These are phyloP conservation scores for Chrysina gloriosa DNA, from an alignment of 2,888 invertebrate genomes.

Conservation along the genomic window DNA sequence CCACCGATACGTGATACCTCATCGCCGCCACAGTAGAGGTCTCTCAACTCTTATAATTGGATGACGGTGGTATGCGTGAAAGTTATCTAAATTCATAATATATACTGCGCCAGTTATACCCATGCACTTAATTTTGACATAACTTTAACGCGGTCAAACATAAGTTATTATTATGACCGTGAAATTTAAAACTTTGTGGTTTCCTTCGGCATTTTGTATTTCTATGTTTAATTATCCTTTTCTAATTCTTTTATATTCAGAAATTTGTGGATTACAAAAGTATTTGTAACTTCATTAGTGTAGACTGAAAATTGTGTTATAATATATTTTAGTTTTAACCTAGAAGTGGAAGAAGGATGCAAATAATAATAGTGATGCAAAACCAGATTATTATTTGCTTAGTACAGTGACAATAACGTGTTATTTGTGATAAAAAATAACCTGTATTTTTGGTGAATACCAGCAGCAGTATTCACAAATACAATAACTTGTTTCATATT, in stretches of 20 bases:
- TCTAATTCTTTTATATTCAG: neutral
- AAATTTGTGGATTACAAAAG: neutral
- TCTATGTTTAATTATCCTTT: slow-evolving; percentile 10
- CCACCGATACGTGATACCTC: slow-evolving; percentile 38
- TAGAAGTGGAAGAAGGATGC: no score
- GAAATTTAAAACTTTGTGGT: slow-evolving; percentile 35
- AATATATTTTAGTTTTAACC: no score
- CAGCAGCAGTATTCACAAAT: no score
- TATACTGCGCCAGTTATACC: neutral
- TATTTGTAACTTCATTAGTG: neutral
- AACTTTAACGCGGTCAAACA: slow-evolving; percentile 26
- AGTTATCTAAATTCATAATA: slow-evolving; percentile 24
- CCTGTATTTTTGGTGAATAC: no score
- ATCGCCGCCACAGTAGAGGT: slow-evolving; percentile 16
- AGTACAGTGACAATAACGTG: no score
- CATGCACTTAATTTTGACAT: slow-evolving; percentile 6
- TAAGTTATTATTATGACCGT: slow-evolving; percentile 27
- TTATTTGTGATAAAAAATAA: no score
- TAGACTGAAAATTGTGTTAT: neutral
- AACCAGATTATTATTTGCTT: no score
- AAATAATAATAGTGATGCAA: no score
- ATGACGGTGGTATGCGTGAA: slow-evolving; percentile 23
- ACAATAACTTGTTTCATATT: no score
- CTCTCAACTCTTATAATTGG: slow-evolving; percentile 39
- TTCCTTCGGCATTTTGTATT: neutral